Percentiles rank a stretch among this genome's conserved stretches.
Evolutionary conservation across 2,797 vertebrate species (phyloP).

Genomic region (Podarcis siculus): DNA sequence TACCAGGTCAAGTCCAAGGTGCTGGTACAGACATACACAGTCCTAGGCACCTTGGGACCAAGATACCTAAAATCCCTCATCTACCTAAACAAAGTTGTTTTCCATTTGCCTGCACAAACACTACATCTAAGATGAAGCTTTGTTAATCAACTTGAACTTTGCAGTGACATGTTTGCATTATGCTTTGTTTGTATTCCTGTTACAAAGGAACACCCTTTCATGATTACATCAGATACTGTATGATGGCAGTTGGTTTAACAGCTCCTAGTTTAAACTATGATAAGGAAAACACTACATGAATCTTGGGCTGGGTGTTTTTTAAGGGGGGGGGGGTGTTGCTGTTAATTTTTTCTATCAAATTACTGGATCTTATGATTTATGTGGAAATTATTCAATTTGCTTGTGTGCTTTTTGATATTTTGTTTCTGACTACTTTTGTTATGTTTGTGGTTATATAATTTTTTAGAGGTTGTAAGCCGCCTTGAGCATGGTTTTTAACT

Average conservation of each 20-base stretch:
- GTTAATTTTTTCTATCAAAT: no score
- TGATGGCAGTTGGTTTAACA: slow-evolving; percentile 12
- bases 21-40: background rate
- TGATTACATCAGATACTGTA: slow-evolving; percentile 9
- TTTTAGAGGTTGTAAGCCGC: no score
- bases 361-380: no score
- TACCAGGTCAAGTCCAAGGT: background rate
- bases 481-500: no score
- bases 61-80: background rate
- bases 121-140: background rate
- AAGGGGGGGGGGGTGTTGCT: no score
- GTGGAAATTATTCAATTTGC: no score
- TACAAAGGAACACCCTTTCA: background rate
- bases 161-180: background rate
- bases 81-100: background rate
- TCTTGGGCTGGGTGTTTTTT: no score
- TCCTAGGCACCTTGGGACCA: background rate
- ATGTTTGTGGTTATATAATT: no score
- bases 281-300: background rate
- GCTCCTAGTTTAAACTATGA: background rate
- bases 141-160: background rate
- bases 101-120: background rate
- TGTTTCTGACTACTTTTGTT: no score
- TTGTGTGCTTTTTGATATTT: no score
- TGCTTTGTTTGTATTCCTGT: slow-evolving; percentile 11